Base-by-base conservation (phyloP, 2,113 vertebrate genomes). In the Calyptommatus sinebrachiatus region DNA sequence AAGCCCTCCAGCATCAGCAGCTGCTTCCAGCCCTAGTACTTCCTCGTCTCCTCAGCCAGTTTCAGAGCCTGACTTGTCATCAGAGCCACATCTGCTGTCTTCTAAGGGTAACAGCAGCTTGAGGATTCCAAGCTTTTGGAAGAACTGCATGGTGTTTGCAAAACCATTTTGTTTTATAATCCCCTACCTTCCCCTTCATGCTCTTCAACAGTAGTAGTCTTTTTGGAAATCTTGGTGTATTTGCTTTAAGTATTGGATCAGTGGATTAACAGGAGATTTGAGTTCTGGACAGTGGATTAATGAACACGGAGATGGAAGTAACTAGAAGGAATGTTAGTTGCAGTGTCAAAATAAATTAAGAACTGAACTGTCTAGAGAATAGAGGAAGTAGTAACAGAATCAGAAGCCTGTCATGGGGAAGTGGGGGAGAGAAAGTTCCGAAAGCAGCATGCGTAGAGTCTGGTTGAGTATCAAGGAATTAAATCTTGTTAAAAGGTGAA, bases 1-100 rank as follows among this genome's bases (percentile, higher is more conserved):
- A 88, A 95, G 94, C 94, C 95, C 95, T 92, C 94, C 94, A 92
- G 94, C 94, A 92, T 96, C 95, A 91, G 95, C 95, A 89, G 95
- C 95, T 88, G 95, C 94, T 88, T 96, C 95, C 94, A 96, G 95
- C 86, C 94, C 95, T 94, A 95, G 94, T 73, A 95, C 95, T 87
- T 96, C 95, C 93, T 95, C 95, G 88, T 96, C 95, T 92, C 95
- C 95, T 91, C 95, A 96, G 91, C 95, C 95, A 68, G 94, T 93
- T 85, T 93, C 94, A 92, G 95, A 96, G 89, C 95, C 93, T 91
- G 95, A 96, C 94, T 89, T 93, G 91, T 93, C 94, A 91, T 95
- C 94, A 89, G 95, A 96, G 91, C 90, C 95, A 83, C 94, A 93
- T 87, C 95, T 94, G 94, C 94, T 96, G 88, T 91, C 95, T 92